A percentile compares a stretch with the other conserved stretches of the same genome.
phyloP scores from a whole-genome alignment of 2,113 vertebrate genomes.

The Calidris pygmaea region DNA sequence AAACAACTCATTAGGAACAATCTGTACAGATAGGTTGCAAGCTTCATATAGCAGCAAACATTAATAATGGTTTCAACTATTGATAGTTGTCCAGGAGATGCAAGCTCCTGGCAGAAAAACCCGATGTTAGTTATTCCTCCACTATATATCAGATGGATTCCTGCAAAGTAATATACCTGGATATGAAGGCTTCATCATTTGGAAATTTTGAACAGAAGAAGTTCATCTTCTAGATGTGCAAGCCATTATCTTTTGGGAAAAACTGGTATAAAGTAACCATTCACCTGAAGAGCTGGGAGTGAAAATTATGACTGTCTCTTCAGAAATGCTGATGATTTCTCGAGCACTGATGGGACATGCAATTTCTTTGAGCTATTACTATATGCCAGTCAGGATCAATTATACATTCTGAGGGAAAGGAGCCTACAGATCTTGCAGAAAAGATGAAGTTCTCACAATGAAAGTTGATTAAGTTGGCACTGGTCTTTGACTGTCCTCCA shows the following conservation, averaged over 20 bases:
- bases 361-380: not conserved
- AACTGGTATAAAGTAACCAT: not conserved
- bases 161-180: not conserved
- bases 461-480: not conserved
- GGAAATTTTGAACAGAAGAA: not conserved
- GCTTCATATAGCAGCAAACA: not conserved
- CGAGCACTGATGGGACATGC: not conserved
- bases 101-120: not conserved
- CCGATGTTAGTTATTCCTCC: not conserved
- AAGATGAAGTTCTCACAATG: not conserved
- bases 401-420: not conserved
- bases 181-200: not conserved
- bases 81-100: not conserved
- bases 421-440: not conserved
- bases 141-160: not conserved
- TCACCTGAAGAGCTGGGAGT: not conserved
- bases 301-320: not conserved
- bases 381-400: not conserved
- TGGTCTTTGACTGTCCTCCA: not conserved
- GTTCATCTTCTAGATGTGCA: not conserved
- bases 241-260: not conserved
- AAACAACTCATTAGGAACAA: not conserved
- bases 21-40: not conserved
- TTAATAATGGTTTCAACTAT: not conserved
- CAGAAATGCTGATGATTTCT: not conserved